phyloP scores from a whole-genome alignment of 2,113 vertebrate genomes.

The Menura novaehollandiae region DNA sequence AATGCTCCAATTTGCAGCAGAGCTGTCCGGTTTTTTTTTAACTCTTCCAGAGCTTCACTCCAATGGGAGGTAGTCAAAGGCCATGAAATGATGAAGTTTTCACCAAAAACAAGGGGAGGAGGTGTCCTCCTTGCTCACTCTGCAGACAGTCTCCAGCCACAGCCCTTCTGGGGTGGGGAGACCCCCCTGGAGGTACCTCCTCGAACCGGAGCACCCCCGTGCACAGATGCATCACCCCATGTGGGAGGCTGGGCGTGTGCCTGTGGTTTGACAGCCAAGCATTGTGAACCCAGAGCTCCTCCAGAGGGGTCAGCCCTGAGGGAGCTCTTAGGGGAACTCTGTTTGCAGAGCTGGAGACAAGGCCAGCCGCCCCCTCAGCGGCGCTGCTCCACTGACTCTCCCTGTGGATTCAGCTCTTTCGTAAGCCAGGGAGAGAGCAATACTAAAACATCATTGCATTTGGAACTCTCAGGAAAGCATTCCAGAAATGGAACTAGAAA shows the following conservation, averaged over 20 bases:
- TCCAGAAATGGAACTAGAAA: neutral
- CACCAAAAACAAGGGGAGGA: neutral
- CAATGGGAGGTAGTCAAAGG: neutral
- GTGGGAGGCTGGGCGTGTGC: neutral
- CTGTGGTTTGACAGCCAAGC: neutral
- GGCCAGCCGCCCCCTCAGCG: neutral
- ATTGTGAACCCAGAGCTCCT: neutral
- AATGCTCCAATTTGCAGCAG: neutral
- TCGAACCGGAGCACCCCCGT: rapidly evolving
- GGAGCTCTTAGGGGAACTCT: neutral
- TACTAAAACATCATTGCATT: neutral
- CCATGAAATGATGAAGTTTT: neutral
- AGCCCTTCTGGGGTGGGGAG: neutral
- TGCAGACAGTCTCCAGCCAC: neutral
- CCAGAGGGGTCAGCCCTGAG: neutral
- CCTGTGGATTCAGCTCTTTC: neutral
- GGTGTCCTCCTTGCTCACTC: neutral
- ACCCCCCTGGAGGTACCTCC: neutral
- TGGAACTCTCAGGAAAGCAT: neutral
- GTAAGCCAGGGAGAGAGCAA: neutral
- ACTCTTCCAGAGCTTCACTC: neutral
- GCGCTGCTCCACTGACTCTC: neutral
- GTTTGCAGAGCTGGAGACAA: neutral
- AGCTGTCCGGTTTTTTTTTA: neutral
- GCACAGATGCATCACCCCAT: rapidly evolving